These are phyloP conservation scores for Lonchura striata DNA, from an alignment of 2,113 vertebrate species.

Conservation along the genomic window DNA sequence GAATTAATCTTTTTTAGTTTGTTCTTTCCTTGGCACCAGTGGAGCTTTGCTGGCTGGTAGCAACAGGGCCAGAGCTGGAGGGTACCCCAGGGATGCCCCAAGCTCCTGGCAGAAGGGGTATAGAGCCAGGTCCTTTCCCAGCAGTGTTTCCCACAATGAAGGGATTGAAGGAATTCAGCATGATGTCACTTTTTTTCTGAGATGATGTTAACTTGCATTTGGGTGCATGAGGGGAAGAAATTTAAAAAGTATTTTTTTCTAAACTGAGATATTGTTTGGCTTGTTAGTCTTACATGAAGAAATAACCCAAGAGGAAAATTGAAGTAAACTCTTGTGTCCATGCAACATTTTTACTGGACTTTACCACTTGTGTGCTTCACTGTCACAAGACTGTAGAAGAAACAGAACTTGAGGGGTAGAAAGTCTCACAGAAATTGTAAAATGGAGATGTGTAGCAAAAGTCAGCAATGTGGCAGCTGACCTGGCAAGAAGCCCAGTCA, in stretches of 20 bases:
- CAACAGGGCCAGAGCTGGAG: conserved; percentile 51
- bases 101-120: conserved; percentile 63
- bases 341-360: conserved; percentile 22
- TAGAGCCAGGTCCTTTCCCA: conserved; percentile 60
- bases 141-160: conserved; percentile 26
- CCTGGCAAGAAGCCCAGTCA: neutral
- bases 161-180: conserved; percentile 60
- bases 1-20: conserved; percentile 82
- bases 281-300: conserved; percentile 44
- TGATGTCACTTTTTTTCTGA: conserved; percentile 26
- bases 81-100: conserved; percentile 64
- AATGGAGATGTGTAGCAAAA: neutral
- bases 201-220: conserved; percentile 66
- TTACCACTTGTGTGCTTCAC: neutral
- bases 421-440: neutral
- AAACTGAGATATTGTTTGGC: conserved; percentile 58
- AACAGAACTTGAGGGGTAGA: neutral
- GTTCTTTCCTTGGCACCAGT: conserved; percentile 76
- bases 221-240: conserved; percentile 45
- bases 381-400: neutral
- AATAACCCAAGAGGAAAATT: conserved; percentile 50
- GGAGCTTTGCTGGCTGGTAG: conserved; percentile 42
- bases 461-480: neutral
- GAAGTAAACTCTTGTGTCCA: conserved; percentile 34
- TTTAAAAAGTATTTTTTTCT: conserved; percentile 48